phyloP scores from a whole-genome alignment of 2,797 vertebrate species.

The Macropus fuliginosus region DNA sequence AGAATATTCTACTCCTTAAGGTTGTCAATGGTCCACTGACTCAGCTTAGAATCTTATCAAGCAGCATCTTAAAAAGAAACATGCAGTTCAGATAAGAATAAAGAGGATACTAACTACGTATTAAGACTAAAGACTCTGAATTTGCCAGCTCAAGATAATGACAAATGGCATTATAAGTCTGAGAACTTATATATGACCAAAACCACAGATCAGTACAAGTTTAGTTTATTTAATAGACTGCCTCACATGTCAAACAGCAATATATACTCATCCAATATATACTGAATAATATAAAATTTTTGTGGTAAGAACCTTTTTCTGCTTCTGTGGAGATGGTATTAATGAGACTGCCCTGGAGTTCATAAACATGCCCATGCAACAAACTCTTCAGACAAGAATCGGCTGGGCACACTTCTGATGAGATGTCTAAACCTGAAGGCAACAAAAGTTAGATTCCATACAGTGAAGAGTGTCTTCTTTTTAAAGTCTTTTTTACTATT shows the following conservation, averaged over 20 bases:
- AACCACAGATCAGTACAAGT: constrained; percentile 59
- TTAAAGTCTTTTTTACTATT: constrained; percentile 65
- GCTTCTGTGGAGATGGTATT: constrained; percentile 72
- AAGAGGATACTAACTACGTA: not conserved
- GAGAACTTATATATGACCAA: constrained; percentile 43
- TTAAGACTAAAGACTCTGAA: not conserved
- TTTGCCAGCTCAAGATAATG: constrained; percentile 5
- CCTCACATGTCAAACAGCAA: constrained; percentile 59
- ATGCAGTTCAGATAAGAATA: not conserved
- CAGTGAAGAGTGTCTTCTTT: constrained; percentile 67
- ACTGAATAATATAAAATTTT: constrained; percentile 72
- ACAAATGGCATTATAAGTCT: constrained; percentile 36
- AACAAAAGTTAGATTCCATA: constrained; percentile 75
- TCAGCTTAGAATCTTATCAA: not conserved
- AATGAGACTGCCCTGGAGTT: constrained; percentile 77
- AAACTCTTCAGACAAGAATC: constrained; percentile 66
- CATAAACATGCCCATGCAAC: constrained; percentile 40
- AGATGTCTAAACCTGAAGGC: constrained; percentile 77
- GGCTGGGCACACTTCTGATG: constrained; percentile 73
- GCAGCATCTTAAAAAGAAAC: not conserved
- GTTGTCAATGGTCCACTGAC: not conserved
- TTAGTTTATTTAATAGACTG: constrained; percentile 70
- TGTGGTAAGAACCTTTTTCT: constrained; percentile 68
- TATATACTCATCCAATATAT: constrained; percentile 39
- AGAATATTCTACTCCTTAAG: not conserved